These are phyloP conservation scores for Tachypleus tridentatus DNA, from an alignment of 1,140 invertebrate genomes.

Conservation along the genomic window DNA sequence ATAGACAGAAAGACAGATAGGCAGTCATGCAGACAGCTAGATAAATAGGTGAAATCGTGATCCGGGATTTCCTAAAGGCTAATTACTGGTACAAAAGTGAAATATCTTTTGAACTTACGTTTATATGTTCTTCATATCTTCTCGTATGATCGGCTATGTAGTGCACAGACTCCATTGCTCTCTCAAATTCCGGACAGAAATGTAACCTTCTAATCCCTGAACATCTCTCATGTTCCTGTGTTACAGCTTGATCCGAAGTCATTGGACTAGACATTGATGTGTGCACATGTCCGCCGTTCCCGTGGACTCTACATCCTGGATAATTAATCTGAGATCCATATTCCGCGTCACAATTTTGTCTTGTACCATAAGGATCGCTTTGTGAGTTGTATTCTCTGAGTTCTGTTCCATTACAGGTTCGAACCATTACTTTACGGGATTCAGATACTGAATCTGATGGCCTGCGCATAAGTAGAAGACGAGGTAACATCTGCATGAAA, in stretches of 20 bases:
- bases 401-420: conserved; percentile 20
- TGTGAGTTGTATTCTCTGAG: conserved; percentile 1
- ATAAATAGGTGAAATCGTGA: too few relatives aligned
- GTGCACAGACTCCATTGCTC: conserved; percentile 21
- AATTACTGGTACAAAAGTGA: too few relatives aligned
- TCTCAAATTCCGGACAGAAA: conserved; percentile 19
- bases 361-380: not conserved
- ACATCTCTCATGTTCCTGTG: conserved; percentile 6
- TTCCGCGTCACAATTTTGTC: too few relatives aligned
- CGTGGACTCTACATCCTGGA: conserved; percentile 7
- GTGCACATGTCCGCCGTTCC: too few relatives aligned
- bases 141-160: conserved; percentile 22
- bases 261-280: too few relatives aligned
- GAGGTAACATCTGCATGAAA: conserved; percentile 80
- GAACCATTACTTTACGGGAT: conserved; percentile 17
- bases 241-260: too few relatives aligned
- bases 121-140: conserved; percentile 19
- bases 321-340: too few relatives aligned
- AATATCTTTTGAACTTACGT: conserved; percentile 12
- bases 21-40: too few relatives aligned
- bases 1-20: too few relatives aligned
- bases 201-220: conserved; percentile 9
- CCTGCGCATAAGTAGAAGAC: conserved; percentile 38
- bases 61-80: too few relatives aligned
- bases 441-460: conserved; percentile 23